phyloP scores from a whole-genome alignment of 2,888 invertebrate species.

The Elgonia sp. region DNA sequence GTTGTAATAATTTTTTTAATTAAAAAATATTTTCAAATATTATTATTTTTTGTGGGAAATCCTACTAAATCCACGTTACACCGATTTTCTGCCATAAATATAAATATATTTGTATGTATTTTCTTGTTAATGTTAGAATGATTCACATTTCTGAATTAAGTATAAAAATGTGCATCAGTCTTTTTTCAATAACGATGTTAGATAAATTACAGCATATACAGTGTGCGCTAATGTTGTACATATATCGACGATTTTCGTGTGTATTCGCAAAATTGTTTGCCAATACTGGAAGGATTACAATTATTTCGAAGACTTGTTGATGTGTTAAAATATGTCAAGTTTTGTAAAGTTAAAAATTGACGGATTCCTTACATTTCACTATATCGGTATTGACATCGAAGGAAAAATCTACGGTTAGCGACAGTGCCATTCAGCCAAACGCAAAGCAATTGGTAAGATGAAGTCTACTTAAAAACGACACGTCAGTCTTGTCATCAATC shows the following conservation, averaged over 20 bases:
- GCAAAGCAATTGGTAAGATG: background rate
- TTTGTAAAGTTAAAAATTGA: slow-evolving; percentile 3
- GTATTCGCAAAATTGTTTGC: slow-evolving; percentile 25
- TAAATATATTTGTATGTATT: slow-evolving; percentile 51
- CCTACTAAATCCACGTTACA: slow-evolving; percentile 11
- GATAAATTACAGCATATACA: slow-evolving; percentile 80
- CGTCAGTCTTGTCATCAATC: slow-evolving; percentile 65
- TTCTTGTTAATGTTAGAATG: slow-evolving; percentile 54
- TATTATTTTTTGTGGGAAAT: no score
- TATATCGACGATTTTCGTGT: slow-evolving; percentile 10
- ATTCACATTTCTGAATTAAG: slow-evolving; percentile 59
- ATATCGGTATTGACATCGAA: slow-evolving; percentile 5
- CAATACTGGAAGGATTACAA: slow-evolving; percentile 55
- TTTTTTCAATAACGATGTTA: slow-evolving; percentile 62
- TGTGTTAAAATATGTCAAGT: slow-evolving; percentile 1
- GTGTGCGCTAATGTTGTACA: slow-evolving; percentile 53
- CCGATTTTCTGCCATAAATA: slow-evolving; percentile 63
- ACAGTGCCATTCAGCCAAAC: slow-evolving; percentile 14
- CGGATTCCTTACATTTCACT: slow-evolving; percentile 71
- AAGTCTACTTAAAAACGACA: slow-evolving; percentile 24
- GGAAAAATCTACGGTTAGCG: slow-evolving; percentile 6
- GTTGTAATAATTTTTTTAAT: no score
- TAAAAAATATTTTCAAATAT: no score
- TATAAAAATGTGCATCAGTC: slow-evolving; percentile 55
- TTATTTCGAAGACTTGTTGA: slow-evolving; percentile 29